Evolutionary conservation across 2,888 invertebrate species (phyloP), one percentile per base, ranked within the genome.

Genomic region (Netelia melanura): DNA sequence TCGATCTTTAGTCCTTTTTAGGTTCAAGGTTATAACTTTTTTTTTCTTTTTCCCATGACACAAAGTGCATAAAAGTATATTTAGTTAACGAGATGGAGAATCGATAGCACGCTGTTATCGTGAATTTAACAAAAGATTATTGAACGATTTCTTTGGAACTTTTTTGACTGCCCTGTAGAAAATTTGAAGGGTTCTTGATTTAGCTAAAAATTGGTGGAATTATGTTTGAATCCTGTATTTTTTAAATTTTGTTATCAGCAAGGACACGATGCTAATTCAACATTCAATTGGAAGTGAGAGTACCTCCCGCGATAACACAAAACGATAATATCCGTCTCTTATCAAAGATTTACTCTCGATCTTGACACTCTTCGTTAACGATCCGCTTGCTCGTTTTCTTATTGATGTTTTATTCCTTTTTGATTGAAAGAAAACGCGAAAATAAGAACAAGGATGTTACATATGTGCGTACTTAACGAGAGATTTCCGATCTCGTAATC

Each of bases 211-310:
- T 79, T 74, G 56, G 43, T 30, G 38, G 10, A n/a, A 25, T 21
- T 30, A 14, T 8, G 23, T 52, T 62, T 74, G 30, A 10, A 10
- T 21, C 30, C 30, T 11, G 72, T 61, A 38, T 61, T 64, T 25
- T 43, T 52, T 58, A 52, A n/a, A 67, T 43, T 56, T 76, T 81
- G 75, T 81, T 76, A 81, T 81, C 81, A n/a, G 9, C 58, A 9
- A 21, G 17, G 58, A 58, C 9, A 48, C 11, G 3, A 48, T 30
- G 30, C 30, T 30, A 62, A 62, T 62, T 62, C 62, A 23, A 62
- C 30, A 62, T 62, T 25, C 30, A 11, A 21, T 1, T 48, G 11
- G 48, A 48, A 48, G 5, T 10, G 48, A 48, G 14, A 48, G 10
- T 48, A 30, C 30, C 48, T 48, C 48, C 14, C 10, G 48, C 14